Conservation (phyloP, 2,113 vertebrate genomes). For the Emydura subglobosa region DNA sequence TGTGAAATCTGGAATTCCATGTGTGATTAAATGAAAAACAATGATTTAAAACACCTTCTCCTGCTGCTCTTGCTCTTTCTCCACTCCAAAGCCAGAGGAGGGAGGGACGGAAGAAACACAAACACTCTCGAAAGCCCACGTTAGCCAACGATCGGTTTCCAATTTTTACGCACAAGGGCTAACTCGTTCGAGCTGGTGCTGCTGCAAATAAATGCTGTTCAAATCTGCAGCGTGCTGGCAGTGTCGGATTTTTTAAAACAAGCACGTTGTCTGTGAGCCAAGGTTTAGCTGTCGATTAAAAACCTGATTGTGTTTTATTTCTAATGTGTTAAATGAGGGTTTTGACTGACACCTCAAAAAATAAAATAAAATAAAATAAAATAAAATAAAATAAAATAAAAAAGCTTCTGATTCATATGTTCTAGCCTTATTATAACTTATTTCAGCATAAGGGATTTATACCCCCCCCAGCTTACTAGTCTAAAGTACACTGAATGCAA, state of each 20-base stretch:
- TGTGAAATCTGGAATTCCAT: neutral
- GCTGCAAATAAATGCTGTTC: neutral
- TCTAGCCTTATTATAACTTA: neutral
- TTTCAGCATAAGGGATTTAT: neutral
- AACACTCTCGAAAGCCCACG: neutral
- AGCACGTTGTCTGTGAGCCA: neutral
- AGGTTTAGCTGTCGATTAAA: neutral
- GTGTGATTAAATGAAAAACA: conserved; percentile 6
- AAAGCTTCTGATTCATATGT: neutral
- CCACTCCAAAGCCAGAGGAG: neutral
- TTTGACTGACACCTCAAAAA: neutral
- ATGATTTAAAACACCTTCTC: conserved; percentile 37
- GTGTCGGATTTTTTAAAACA: neutral
- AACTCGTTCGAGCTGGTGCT: neutral
- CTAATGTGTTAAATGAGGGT: neutral
- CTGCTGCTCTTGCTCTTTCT: neutral
- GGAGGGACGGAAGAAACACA: neutral
- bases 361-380: too few relatives aligned
- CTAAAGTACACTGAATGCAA: neutral
- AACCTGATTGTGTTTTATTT: neutral
- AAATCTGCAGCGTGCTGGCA: neutral
- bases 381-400: neutral
- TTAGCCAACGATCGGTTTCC: neutral
- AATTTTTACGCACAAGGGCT: neutral
- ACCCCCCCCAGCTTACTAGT: neutral